Evolutionary conservation across 2,113 vertebrate genomes (phyloP).

Genomic region (Vulpes lagopus): DNA sequence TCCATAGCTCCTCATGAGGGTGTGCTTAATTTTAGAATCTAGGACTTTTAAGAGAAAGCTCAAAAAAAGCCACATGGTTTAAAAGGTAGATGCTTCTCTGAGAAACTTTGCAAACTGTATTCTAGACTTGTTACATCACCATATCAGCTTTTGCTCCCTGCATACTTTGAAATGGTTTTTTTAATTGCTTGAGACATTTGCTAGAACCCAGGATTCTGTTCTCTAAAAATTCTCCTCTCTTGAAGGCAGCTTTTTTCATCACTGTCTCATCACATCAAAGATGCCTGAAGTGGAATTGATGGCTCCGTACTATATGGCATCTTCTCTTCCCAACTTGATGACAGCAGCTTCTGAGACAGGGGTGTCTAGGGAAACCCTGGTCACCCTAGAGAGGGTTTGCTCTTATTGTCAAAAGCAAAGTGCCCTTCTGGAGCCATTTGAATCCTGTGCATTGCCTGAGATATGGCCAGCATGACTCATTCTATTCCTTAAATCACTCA

Average conservation of each 20-base stretch:
- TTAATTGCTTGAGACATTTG: constrained; percentile 45
- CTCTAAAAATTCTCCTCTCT: constrained; percentile 2
- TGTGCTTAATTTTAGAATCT: constrained; percentile 22
- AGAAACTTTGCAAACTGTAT: constrained; percentile 41
- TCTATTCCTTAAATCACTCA: constrained; percentile 52
- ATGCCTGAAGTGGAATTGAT: constrained; percentile 15
- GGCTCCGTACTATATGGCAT: neutral
- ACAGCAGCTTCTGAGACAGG: neutral
- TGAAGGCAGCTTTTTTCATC: neutral
- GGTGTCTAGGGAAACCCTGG: neutral
- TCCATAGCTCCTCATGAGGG: neutral
- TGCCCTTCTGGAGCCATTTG: constrained; percentile 16
- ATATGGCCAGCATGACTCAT: neutral
- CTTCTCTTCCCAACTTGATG: neutral
- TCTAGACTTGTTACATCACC: neutral
- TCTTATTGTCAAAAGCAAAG: constrained; percentile 7
- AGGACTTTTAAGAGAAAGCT: constrained; percentile 8
- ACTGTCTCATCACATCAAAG: constrained; percentile 47
- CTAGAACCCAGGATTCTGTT: constrained; percentile 42
- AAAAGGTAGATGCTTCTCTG: neutral
- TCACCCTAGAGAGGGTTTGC: neutral
- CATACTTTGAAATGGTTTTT: neutral
- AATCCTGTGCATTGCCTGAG: constrained; percentile 21
- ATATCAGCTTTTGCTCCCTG: neutral
- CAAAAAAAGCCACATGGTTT: neutral